Base-by-base conservation (phyloP, 1,140 invertebrate species). In the Zeugodacus cucurbitae region DNA sequence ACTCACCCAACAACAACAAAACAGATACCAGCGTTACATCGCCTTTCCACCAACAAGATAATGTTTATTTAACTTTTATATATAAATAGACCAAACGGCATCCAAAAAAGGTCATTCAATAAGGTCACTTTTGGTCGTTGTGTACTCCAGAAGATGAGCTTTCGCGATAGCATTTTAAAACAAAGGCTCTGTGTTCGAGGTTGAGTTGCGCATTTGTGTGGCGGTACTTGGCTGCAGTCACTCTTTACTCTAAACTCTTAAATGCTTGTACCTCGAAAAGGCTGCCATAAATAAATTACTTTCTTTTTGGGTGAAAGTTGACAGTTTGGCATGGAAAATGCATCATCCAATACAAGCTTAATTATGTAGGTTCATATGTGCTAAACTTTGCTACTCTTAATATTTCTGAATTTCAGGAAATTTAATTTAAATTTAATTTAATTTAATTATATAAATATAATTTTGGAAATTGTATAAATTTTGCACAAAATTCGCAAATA, bases 1-100 rank as follows among this genome's bases (percentile, higher is more conserved):
- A 74, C 70, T 3, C 20, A 20, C 20, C 22, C 34, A 41, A 41
- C 37, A 41, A 41, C 3, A 3, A 41, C 37, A 41, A 3, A 7
- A 3, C 3, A 3, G 37, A 3, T 3, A 7, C 37, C 37, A 67
- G 14, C 22, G 7, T 5, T 74, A 20, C 70, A 82, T 8, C 37
- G 41, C 37, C 11, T n/a, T 41, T 34, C 14, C 37, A 82, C 17
- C 26, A 8, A 26, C 74, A 48, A 44, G 74, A 82, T 82, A 82
- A 82, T 82, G 74, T 82, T 82, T 82, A 54, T 82, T 82, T 82
- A 82, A 48, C 74, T 82, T 82, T 82, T 82, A 82, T 82, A 82
- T 82, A 82, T 82, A 82, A 82, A 82, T 48, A 82, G 41, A 82
- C 3, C 10, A 34, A 26, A 3, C 0, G 67, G 4, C 14, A 20